Evolutionary conservation across 2,888 invertebrate species (phyloP), one percentile per base, ranked within the genome.

Genomic region (Blastobasis adustella): DNA sequence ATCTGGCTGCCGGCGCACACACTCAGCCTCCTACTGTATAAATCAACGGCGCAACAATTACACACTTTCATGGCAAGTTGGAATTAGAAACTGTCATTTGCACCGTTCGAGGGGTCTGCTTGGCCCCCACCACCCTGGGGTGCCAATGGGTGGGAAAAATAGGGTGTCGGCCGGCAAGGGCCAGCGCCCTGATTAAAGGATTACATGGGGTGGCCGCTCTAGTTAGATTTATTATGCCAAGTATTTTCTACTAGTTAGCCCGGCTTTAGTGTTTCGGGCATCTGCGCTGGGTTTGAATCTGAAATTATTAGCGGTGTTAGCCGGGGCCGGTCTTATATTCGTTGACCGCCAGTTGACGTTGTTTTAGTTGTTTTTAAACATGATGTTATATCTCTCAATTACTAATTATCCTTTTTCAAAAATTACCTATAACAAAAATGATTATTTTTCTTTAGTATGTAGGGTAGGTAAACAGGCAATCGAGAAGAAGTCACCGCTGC

Each of bases 31-130:
- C 68, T 23, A 83, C 79, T 86, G 77, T 88, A 88, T 88, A 88
- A 88, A 88, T 88, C 87, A 87, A 79, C 85, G 75, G 74, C 75
- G 76, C 87, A 85, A 88, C 89, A 89, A 89, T 89, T 89, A 88
- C 89, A 89, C 88, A 89, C 87, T 89, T 87, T 86, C 88, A 87
- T 88, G 89, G 86, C 88, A 87, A 88, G 84, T 86, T 85, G 84
- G 89, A 89, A 89, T 89, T 89, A 89, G 89, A 88, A 89, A 89
- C 89, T 89, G 89, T 89, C 89, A 89, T 89, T 89, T 89, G 88
- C 89, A 89, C 84, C 86, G 79, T 87, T 84, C 80, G 79, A 79
- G 82, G 83, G 80, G 76, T 41, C 71, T 64, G 23, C 23, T 23
- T 23, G 23, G 23, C 23, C 23, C 23, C 23, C 23, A 23, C 23